phyloP scores from a whole-genome alignment of 2,113 vertebrate genomes.

The Holacanthus passer region DNA sequence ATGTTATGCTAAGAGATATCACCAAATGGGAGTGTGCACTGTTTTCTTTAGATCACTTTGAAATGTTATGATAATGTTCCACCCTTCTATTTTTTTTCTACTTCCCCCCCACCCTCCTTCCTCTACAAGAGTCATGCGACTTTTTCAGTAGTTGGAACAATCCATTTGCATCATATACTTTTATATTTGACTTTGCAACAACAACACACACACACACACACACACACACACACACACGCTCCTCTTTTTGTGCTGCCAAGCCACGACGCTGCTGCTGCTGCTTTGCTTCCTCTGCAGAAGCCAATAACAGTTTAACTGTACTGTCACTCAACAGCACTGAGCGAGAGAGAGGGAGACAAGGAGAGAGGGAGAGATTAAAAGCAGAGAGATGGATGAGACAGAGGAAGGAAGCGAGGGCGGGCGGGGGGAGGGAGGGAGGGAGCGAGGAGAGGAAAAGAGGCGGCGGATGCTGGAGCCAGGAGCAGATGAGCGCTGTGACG shows the following conservation, averaged over 20 bases:
- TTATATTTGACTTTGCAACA: conserved; percentile 51
- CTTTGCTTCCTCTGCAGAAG: conserved; percentile 57
- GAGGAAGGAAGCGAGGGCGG: conserved; percentile 24
- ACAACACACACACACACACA: conserved; percentile 31
- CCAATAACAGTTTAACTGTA: conserved; percentile 67
- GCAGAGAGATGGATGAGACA: conserved; percentile 62
- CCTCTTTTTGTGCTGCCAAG: conserved; percentile 40
- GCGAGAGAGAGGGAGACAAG: background rate
- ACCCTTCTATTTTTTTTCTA: background rate
- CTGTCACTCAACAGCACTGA: conserved; percentile 68
- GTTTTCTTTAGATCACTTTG: conserved; percentile 21
- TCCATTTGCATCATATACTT: conserved; percentile 33
- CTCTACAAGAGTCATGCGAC: background rate
- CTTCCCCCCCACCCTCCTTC: background rate
- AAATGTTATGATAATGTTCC: conserved; percentile 20
- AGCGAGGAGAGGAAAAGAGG: conserved; percentile 22
- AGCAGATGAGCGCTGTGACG: conserved; percentile 50
- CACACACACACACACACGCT: conserved; percentile 13
- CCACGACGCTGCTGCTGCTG: background rate
- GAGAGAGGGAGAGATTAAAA: conserved; percentile 63
- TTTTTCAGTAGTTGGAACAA: conserved; percentile 23
- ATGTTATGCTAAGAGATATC: conserved; percentile 20
- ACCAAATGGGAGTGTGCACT: background rate
- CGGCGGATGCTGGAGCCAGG: conserved; percentile 18
- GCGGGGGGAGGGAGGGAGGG: too few relatives aligned